Base-by-base conservation (phyloP, 37 sponge, comb jelly and placozoan species). In the Dysidea cf. avara region DNA sequence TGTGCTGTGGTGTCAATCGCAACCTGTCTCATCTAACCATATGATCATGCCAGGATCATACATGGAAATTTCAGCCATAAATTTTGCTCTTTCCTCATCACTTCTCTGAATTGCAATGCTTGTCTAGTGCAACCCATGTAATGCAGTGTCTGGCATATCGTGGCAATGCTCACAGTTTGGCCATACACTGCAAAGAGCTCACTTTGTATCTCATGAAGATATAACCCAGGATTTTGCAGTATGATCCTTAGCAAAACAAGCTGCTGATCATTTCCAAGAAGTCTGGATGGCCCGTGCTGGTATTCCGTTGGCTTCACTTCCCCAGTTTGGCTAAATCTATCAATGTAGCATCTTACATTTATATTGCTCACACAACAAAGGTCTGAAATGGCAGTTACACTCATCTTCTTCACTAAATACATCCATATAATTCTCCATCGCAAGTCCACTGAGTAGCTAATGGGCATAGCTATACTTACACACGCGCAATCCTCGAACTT, bases 21-120 rank as follows among this genome's bases (percentile, higher is more conserved):
- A 76, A 1, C 76, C 76, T 34, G 49, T 76, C 17, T 76, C 76
- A 60, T 74, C 74, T 2, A 74, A 3, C 74, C 74, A 60, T 25
- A 59, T 43, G 0, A 74, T 28, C 74, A 76, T 76, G 1, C 53
- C 20, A 11, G 65, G 65, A 33, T 76, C 66, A 31, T 53, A 76
- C 25, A 64, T 39, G 3, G 76, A 48, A 3, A 76, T 40, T 64
- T 76, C 66, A 2, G 76, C 65, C 76, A 76, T 76, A 29, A 64
- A 76, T 22, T 21, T 50, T 32, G 66, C 66, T 48, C 76, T 63
- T 7, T 20, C 3, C 7, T 49, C 76, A 9, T 76, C 76, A 36
- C 39, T 53, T 7, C 26, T 64, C 30, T 64, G 65, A 18, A 76
- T 7, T 7, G 76, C 56, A 22, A 52, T 21, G 7, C 56, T 53